These are phyloP conservation scores for Lamprologus callipterus DNA, from an alignment of 2,113 vertebrate species.

Conservation along the genomic window DNA sequence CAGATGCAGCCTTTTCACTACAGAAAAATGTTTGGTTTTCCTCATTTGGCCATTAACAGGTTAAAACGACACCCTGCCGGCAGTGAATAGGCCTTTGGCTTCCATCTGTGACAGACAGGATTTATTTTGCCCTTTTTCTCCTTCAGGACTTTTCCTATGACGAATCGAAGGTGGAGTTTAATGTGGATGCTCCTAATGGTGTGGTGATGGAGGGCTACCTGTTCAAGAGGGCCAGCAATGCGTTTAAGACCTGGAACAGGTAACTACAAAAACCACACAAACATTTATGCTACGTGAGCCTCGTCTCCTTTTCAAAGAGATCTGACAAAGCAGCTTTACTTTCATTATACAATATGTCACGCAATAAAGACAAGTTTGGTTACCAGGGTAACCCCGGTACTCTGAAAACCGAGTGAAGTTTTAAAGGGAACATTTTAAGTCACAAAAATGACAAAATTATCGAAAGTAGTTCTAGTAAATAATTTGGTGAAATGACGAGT, in stretches of 20 bases:
- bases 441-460: background rate
- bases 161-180: conserved; percentile 88
- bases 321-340: background rate
- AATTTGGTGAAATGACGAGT: background rate
- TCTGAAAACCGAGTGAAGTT: background rate
- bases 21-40: background rate
- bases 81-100: background rate
- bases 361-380: background rate
- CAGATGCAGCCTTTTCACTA: background rate
- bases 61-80: background rate
- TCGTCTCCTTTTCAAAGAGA: background rate
- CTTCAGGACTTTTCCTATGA: conserved; percentile 91
- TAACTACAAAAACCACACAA: conserved; percentile 28
- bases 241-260: conserved; percentile 99
- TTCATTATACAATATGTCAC: background rate
- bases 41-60: background rate
- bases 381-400: background rate
- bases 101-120: background rate
- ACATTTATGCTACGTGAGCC: background rate
- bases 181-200: conserved; percentile 89
- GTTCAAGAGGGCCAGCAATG: conserved; percentile 97
- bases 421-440: background rate
- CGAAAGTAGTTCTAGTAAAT: background rate
- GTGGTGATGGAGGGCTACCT: conserved; percentile 99
- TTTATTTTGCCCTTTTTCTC: background rate